A percentile compares a stretch with the other conserved stretches of the same genome.
These are phyloP conservation scores for Pipistrellus pipistrellus DNA, from an alignment of 2,797 vertebrate species.

Conservation along the genomic window DNA sequence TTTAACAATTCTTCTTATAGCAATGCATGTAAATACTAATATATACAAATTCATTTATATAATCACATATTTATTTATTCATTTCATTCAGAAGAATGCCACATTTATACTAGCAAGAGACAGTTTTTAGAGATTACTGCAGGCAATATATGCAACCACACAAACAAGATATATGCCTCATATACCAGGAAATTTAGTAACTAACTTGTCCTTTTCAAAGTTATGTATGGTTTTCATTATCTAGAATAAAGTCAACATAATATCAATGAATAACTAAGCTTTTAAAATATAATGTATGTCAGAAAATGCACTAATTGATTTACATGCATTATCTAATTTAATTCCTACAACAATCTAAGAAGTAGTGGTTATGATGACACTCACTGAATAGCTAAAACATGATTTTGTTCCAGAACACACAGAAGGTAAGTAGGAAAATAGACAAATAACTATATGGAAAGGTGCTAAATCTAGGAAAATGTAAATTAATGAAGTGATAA, in stretches of 20 bases:
- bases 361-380: not conserved
- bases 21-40: not conserved
- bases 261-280: not conserved
- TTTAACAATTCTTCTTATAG: not conserved
- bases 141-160: not conserved
- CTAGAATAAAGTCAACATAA: not conserved
- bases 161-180: not conserved
- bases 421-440: not conserved
- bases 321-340: not conserved
- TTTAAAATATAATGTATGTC: not conserved
- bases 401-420: not conserved
- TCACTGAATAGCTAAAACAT: not conserved
- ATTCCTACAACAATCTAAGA: not conserved
- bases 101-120: not conserved
- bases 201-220: not conserved
- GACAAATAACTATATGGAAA: not conserved
- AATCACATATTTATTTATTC: not conserved
- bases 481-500: not conserved
- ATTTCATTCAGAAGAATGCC: not conserved
- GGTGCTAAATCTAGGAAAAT: not conserved
- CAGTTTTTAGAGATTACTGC: not conserved
- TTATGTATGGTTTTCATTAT: not conserved
- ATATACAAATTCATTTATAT: not conserved
- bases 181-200: not conserved
- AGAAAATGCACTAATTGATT: conserved; percentile 4